Base-by-base conservation (phyloP, 2,797 vertebrate genomes). In the Schizopygopsis pylzovi region DNA sequence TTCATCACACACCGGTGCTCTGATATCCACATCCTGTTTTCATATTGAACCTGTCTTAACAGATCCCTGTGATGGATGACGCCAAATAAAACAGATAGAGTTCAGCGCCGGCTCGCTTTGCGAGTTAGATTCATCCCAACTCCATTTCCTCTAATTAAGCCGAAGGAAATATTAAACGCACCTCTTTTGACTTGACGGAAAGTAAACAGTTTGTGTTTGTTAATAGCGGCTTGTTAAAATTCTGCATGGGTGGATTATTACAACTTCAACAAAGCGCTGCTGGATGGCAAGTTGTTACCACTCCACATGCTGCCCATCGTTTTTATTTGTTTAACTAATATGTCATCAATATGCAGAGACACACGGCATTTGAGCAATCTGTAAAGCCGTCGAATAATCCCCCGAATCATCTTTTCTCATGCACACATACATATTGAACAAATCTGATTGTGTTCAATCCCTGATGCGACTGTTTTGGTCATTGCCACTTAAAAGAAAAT, bases 1-100 rank as follows among this genome's bases (percentile, higher is more conserved):
- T 90, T 87, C 85, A 88, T 87, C 77, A 52, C 81, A 13, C 15
- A 20, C 11, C 63, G 25, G 45, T 33, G 70, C 63, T 61, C 13
- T 85, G 84, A 70, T 78, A 81, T 79, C 80, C 73, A 79, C 75
- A 83, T 81, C 73, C 83, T 84, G 80, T 86, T 87, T 83, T 85
- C 71, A 83, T 87, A 52, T 82, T 78, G 68, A 76, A 68, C 75
- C 71, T 80, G 87, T 79, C 79, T 80, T 80, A 87, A 79, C 84
- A 49, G 43, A 68, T 73, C 75, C 41, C 72, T 81, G 56, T 89
- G 88, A 87, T 82, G 86, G 85, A 89, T 89, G 85, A 73, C 6
- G 67, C 20, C 85, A 82, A 86, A 85, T 82, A 77, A 71, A 71
- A 81, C 49, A 63, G 76, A 86, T 76, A 63, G 52, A 83, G 75